Conservation (phyloP, 2,888 invertebrate species). For the Diachrysia chrysitis region DNA sequence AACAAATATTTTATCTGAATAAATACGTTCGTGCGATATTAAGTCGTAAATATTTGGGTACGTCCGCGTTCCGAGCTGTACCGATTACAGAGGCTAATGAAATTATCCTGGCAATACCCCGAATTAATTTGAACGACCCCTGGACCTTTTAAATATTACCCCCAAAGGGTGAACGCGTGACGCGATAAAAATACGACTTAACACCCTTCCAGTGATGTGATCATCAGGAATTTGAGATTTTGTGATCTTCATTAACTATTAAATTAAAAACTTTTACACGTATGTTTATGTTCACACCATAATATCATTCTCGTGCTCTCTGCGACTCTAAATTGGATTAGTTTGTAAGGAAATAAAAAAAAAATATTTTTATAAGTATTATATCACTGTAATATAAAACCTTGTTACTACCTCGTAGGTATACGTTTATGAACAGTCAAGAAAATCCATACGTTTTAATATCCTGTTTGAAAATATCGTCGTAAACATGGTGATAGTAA, state of each 20-base stretch:
- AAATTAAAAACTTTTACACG: neutral
- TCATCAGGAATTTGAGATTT: constrained; percentile 36
- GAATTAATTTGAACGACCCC: constrained; percentile 77
- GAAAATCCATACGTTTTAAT: constrained; percentile 28
- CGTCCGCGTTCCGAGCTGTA: constrained; percentile 60
- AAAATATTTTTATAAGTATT: too few relatives aligned
- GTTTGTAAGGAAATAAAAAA: too few relatives aligned
- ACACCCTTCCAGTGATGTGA: constrained; percentile 47
- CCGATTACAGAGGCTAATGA: constrained; percentile 74
- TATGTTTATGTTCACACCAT: too few relatives aligned
- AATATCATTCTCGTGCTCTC: too few relatives aligned
- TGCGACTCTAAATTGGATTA: too few relatives aligned
- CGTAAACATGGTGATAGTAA: constrained; percentile 47
- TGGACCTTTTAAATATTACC: constrained; percentile 74
- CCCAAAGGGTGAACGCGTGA: constrained; percentile 65
- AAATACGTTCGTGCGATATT: constrained; percentile 71
- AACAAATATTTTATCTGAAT: constrained; percentile 52
- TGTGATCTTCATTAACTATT: constrained; percentile 5
- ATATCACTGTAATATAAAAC: too few relatives aligned
- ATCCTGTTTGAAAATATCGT: constrained; percentile 49
- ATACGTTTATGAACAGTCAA: too few relatives aligned
- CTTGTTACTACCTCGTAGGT: too few relatives aligned
- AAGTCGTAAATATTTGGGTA: constrained; percentile 73
- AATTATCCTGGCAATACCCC: constrained; percentile 79
- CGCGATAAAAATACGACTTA: constrained; percentile 67